Base-by-base conservation (phyloP, 2,113 vertebrate genomes). In the Gnathonemus echidnorhynchus region DNA sequence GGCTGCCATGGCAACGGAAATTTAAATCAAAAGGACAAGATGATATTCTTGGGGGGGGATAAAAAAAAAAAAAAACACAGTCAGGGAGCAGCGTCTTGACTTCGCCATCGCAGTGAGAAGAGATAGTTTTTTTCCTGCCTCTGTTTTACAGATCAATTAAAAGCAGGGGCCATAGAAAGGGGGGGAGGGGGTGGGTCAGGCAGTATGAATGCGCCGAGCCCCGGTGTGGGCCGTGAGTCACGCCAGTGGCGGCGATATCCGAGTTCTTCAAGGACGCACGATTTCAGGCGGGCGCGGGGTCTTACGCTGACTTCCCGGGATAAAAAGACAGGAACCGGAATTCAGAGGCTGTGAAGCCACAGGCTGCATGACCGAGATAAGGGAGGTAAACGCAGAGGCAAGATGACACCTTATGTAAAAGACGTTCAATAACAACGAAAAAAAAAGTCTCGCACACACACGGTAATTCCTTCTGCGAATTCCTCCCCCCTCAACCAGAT, bases 401-500 rank as follows among this genome's bases (percentile, higher is more conserved):
- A 89, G 85, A 83, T 56, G 80, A 53, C 52, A 86, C 89, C 21
- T 85, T 53, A 56, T 87, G 83, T 77, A 89, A 91, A 86, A 88
- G n/a, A 88, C 50, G 31, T 1, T 9, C 21, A 5, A 48, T 48
- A 39, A 77, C 9, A 74, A 74, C 2, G 17, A 74, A 50, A 50
- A 50, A 48, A 31, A 74, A 74, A 35, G 66, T 74, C n/a, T 15
- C 13, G 0, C 31, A 35, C 70, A 39, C 31, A 35, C 24, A 35
- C 9, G 11, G 87, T 24, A 19, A 35, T 84, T 83, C 90, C 15
- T 31, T 53, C 70, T 21, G 87, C 9, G 5, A 48, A 13, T 35
- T 21, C 87, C 53, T 31, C 15, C 83, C 19, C 11, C 66, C 62
- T 52, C 58, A 45, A 50, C 48, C 86, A 89, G 70, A 90, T 90